phyloP scores from a whole-genome alignment of 1,140 invertebrate species.

The Halictus rubicundus region DNA sequence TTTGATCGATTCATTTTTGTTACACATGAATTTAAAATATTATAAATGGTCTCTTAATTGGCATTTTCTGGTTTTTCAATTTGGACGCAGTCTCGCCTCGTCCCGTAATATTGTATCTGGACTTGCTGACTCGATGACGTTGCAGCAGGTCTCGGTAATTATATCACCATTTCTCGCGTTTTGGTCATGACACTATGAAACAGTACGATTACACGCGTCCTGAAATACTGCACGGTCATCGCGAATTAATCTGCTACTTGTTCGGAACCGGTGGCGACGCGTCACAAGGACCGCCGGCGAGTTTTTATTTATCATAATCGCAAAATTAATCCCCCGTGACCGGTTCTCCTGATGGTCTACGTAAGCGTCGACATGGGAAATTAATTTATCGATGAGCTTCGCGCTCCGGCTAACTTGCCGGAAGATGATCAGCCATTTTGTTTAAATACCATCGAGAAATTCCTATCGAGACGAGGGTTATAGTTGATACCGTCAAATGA shows the following conservation, averaged over 20 bases:
- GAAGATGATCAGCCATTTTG: background rate
- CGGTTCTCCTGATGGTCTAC: background rate
- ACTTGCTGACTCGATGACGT: slow-evolving; percentile 8
- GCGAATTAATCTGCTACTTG: slow-evolving; percentile 54
- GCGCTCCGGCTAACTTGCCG: background rate
- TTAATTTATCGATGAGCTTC: slow-evolving; percentile 32
- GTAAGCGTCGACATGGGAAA: background rate
- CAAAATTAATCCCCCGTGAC: slow-evolving; percentile 23
- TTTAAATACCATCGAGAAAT: background rate
- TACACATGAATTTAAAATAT: too few relatives aligned
- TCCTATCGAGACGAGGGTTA: background rate
- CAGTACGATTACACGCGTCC: slow-evolving; percentile 35
- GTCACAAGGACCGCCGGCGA: background rate
- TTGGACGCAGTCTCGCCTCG: too few relatives aligned
- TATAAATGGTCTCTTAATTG: too few relatives aligned
- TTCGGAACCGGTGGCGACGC: background rate
- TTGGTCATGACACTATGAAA: slow-evolving; percentile 30
- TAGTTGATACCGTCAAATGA: background rate
- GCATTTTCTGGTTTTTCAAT: too few relatives aligned
- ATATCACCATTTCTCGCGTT: slow-evolving; percentile 22
- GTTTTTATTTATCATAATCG: slow-evolving; percentile 31
- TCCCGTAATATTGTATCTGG: background rate
- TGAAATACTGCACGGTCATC: slow-evolving; percentile 49
- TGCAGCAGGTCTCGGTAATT: slow-evolving; percentile 27
- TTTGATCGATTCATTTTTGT: too few relatives aligned